phyloP scores from a whole-genome alignment of 2,797 vertebrate genomes.

The Eleutherodactylus coqui region DNA sequence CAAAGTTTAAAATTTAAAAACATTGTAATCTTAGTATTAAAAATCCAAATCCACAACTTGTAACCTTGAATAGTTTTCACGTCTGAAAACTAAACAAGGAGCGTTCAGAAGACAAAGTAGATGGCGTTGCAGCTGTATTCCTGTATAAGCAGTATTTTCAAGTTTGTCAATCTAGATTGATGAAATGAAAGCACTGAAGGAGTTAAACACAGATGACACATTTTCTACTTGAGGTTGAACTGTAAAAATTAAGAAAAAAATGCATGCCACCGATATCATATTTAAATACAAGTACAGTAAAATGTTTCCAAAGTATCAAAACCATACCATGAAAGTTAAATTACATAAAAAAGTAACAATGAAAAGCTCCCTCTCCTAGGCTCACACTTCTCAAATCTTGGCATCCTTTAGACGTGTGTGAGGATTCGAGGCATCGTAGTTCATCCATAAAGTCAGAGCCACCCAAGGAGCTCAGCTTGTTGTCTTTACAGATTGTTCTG shows the following conservation, averaged over 20 bases:
- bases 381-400: not conserved
- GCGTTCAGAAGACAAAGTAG: not conserved
- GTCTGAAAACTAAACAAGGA: not conserved
- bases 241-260: not conserved
- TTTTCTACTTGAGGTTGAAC: not conserved
- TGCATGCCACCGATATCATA: slow-evolving; percentile 3
- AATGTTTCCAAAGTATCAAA: slow-evolving; percentile 35
- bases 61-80: not conserved
- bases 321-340: slow-evolving; percentile 35
- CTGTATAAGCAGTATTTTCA: not conserved
- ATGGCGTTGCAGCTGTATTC: not conserved
- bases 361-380: not conserved
- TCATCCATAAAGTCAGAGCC: not conserved
- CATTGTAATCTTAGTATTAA: not conserved
- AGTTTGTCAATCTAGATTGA: not conserved
- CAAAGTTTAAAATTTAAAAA: not conserved
- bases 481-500: not conserved
- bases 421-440: not conserved
- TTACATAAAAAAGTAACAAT: slow-evolving; percentile 17
- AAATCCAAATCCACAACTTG: not conserved
- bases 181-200: not conserved
- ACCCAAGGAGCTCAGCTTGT: not conserved
- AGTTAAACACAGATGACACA: not conserved
- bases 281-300: slow-evolving; percentile 42
- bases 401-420: not conserved